These are phyloP conservation scores for Cyprinodon diabolis DNA, from an alignment of 2,797 vertebrate genomes.

Conservation along the genomic window DNA sequence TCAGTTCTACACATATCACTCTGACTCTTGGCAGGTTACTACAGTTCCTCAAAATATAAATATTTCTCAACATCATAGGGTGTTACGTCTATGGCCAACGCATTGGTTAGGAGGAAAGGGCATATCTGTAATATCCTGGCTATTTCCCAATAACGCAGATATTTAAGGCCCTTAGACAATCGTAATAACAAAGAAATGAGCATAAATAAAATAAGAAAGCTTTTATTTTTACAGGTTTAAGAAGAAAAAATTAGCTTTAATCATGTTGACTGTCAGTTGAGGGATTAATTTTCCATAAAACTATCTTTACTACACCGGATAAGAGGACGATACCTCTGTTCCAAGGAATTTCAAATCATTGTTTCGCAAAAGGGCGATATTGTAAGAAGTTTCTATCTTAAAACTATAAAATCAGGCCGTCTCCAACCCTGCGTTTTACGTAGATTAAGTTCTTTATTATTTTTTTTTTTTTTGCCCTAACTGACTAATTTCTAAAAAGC, in stretches of 20 bases:
- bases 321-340: slow-evolving; percentile 11
- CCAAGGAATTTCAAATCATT: slow-evolving; percentile 3
- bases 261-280: slow-evolving; percentile 13
- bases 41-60: no score
- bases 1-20: no score
- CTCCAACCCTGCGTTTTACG: neutral
- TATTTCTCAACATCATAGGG: no score
- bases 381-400: slow-evolving; percentile 9
- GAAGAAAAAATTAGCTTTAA: slow-evolving; percentile 15
- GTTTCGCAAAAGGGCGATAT: slow-evolving; percentile 14
- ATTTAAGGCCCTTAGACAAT: neutral
- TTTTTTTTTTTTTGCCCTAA: neutral
- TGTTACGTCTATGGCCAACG: neutral
- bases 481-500: neutral
- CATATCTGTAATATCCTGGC: neutral
- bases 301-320: slow-evolving; percentile 22
- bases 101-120: neutral
- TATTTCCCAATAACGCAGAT: neutral
- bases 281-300: slow-evolving; percentile 40
- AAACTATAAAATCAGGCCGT: neutral
- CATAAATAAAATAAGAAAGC: neutral
- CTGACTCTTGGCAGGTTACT: no score
- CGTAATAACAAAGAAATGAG: neutral
- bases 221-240: slow-evolving; percentile 1
- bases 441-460: no score